Evolutionary conservation across 37 sponge, comb jelly and placozoan genomes (phyloP), one percentile per base, ranked within the genome.

Genomic region (Ianthella basta): DNA sequence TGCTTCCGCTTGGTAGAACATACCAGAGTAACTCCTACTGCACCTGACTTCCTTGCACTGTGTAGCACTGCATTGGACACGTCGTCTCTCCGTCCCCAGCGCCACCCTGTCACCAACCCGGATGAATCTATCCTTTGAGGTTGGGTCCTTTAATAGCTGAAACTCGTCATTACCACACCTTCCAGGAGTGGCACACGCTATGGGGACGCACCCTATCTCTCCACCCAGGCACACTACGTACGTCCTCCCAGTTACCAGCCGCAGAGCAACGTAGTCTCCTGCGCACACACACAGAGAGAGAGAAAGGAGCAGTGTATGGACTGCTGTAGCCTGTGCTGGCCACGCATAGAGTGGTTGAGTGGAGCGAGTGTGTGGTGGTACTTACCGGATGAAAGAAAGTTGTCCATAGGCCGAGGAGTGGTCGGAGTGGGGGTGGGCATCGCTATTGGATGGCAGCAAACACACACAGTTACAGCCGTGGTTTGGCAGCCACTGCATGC

Each of bases 151-250:
- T 61, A 61, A 10, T 10, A 61, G 29, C 64, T 29, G 27, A 61
- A 69, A 69, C 34, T 69, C 70, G 35, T 69, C 70, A 69, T 69
- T 69, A 33, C 70, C 70, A 69, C 70, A 69, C 34, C 34, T 16
- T 6, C 70, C 70, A 30, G 35, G 34, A 35, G 32, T 10, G 34
- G 35, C 8, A 44, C 50, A 44, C 50, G 8, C 50, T 44, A 8
- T 8, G 8, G 34, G 70, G 6, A 18, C 70, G 1, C 70, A 69
- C 10, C 29, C 35, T 69, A 69, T 1, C 70, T 13, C 34, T 16
- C 34, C 18, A 30, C 70, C 50, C 8, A 44, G 27, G 70, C 33
- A 18, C 70, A n/a, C 70, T 13, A 69, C 12, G 70, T 69, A 69
- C 18, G 12, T 34, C 6, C 70, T 69, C 1, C 70, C 35, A 15